phyloP scores from a whole-genome alignment of 1,140 invertebrate genomes.

The Uloborus diversus region DNA sequence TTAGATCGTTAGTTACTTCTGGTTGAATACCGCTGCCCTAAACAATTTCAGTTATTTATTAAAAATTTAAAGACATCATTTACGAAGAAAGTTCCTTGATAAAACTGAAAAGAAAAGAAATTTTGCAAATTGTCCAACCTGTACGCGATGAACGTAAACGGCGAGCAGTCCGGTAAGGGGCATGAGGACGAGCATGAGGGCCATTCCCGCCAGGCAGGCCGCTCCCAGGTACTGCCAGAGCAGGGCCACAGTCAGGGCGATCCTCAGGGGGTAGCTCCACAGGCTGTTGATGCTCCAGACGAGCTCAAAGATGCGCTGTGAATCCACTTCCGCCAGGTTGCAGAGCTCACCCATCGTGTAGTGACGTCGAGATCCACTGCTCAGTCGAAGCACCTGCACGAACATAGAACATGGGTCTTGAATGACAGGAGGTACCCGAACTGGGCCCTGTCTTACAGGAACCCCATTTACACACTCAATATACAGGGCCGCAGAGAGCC shows the following conservation, averaged over 20 bases:
- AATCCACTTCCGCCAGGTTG: constrained; percentile 59
- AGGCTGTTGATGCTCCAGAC: constrained; percentile 23
- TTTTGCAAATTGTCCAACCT: too few species aligned
- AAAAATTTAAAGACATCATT: too few species aligned
- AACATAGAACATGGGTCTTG: too few species aligned
- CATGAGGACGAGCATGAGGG: constrained; percentile 66
- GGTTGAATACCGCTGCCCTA: too few species aligned
- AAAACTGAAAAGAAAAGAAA: too few species aligned
- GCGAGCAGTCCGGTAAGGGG: constrained; percentile 67
- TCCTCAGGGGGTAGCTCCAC: constrained; percentile 55
- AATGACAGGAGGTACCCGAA: too few species aligned
- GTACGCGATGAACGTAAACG: constrained; percentile 44
- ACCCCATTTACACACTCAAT: too few species aligned
- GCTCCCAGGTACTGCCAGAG: constrained; percentile 62
- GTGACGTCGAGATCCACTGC: constrained; percentile 20
- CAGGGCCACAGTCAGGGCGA: constrained; percentile 44
- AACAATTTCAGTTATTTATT: too few species aligned
- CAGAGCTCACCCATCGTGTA: constrained; percentile 60
- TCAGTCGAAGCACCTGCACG: constrained; percentile 45
- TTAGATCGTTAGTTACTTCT: too few species aligned
- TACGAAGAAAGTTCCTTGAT: too few species aligned
- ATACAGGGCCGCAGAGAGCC: too few species aligned
- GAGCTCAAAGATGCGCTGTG: constrained; percentile 56
- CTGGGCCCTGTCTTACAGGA: too few species aligned
- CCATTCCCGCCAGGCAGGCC: constrained; percentile 65